Evolutionary conservation across 2,797 vertebrate species (phyloP), one percentile per base, ranked within the genome.

Genomic region (Eidolon dupreanum): DNA sequence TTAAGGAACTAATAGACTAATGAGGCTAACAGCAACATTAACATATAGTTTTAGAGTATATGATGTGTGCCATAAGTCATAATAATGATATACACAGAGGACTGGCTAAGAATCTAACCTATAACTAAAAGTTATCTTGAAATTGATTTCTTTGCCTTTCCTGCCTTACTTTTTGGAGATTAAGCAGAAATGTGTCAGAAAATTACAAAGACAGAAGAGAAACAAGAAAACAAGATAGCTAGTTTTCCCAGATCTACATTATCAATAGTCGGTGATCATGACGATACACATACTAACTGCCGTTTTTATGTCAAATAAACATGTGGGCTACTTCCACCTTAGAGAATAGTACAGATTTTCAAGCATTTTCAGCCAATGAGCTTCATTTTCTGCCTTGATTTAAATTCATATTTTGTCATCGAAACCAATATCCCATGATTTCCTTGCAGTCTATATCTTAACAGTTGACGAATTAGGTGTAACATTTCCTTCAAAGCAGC

Each of bases 351-450:
- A 63, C 2, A 77, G 38, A 46, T 95, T 86, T 83, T 83, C 90
- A 65, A 88, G 36, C 36, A 88, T 22, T 86, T 41, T 90, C 63
- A 78, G 36, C 61, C 70, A 65, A 38, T 46, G n/a, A 94, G 9
- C 13, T 82, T 95, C 63, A 81, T 17, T 92, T 88, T 85, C 36
- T 46, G 8, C 57, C 75, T 88, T 59, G 17, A 79, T 81, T 36
- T 95, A 22, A 91, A 93, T 84, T 96, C 26, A 36, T 22, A 85
- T 89, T 61, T 95, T 79, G 5, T 92, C 77, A 73, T 61, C 51
- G 46, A 87, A 89, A 92, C 5, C 49, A 81, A 84, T 24, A 85
- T 49, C 10, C 55, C 65, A 82, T 66, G 22, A 88, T 43, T 70
- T 81, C 61, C 49, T 70, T 79, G 16, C 12, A 70, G 66, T 81